Conservation (phyloP, 2,797 vertebrate genomes). For the Cynopterus sphinx region DNA sequence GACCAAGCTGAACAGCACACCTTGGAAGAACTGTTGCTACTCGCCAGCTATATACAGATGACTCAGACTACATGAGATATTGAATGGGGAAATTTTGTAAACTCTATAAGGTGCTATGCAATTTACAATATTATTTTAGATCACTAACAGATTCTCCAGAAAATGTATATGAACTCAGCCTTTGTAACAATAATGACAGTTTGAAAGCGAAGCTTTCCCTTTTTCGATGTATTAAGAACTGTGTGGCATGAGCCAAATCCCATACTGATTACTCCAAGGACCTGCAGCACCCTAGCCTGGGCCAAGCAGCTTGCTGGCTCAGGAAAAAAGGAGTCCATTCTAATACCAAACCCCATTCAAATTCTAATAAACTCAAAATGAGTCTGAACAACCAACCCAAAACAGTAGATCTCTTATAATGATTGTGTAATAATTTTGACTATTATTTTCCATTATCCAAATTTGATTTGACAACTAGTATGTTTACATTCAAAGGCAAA, state of each 20-base stretch:
- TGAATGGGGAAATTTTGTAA: neutral
- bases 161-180: neutral
- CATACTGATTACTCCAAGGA: neutral
- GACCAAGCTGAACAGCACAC: neutral
- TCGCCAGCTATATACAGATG: neutral
- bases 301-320: neutral
- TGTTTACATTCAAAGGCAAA: neutral
- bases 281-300: neutral
- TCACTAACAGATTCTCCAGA: neutral
- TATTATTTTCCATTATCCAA: neutral
- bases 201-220: slow-evolving; percentile 28
- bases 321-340: slow-evolving; percentile 5
- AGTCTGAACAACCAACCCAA: neutral
- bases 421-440: neutral
- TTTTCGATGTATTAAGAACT: neutral
- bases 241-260: neutral
- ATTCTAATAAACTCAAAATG: slow-evolving; percentile 30
- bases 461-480: neutral
- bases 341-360: slow-evolving; percentile 41
- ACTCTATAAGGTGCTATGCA: neutral
- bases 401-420: neutral
- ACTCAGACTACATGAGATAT: neutral
- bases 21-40: neutral
- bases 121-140: slow-evolving; percentile 28
- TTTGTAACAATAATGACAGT: neutral